Conservation (phyloP, 2,888 invertebrate genomes). For the Orthosia cruda region DNA sequence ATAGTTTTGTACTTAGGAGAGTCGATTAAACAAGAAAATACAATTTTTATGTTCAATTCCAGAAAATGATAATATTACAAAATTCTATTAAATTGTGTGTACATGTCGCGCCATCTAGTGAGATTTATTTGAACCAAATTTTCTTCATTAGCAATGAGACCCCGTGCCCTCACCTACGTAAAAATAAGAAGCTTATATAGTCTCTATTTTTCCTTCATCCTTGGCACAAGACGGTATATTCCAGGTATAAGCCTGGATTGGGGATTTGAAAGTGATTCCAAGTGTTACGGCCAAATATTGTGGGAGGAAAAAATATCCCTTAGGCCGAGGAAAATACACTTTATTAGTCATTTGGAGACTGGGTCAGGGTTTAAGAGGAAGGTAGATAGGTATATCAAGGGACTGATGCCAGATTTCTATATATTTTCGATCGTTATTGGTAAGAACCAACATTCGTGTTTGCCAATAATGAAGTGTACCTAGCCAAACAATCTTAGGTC, state of each 20-base stretch:
- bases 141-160: too few species aligned
- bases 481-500: too few species aligned
- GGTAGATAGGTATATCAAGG: conserved; percentile 4
- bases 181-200: conserved; percentile 29
- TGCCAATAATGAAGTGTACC: background rate
- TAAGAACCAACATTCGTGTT: too few species aligned
- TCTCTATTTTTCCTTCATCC: conserved; percentile 40
- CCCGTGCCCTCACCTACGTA: background rate
- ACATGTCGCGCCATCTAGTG: too few species aligned
- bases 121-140: too few species aligned
- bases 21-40: too few species aligned
- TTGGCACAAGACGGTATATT: conserved; percentile 15
- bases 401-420: conserved; percentile 6
- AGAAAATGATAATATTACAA: too few species aligned
- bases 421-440: background rate
- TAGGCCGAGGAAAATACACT: conserved; percentile 29
- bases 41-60: too few species aligned
- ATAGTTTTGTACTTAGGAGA: too few species aligned
- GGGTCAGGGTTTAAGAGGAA: conserved; percentile 12
- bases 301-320: conserved; percentile 37
- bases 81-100: too few species aligned
- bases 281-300: conserved; percentile 47
- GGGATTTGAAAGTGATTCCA: conserved; percentile 51
- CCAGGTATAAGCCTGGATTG: conserved; percentile 36
- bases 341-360: conserved; percentile 49